Conservation (phyloP, 1,140 invertebrate genomes). For the Sarcophaga peregrina region DNA sequence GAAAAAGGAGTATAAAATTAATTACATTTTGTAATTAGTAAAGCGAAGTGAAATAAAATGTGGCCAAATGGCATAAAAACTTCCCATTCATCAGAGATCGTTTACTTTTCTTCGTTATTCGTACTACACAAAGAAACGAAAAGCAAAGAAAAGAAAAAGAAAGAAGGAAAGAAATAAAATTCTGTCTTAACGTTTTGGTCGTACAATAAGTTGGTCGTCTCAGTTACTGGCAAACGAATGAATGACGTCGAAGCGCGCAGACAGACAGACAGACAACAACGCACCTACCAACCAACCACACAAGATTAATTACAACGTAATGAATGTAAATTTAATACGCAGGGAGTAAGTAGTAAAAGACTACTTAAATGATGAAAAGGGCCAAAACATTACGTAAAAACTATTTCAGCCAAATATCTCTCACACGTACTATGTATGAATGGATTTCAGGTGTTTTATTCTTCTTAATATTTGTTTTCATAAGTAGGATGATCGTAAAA, state of each 20-base stretch:
- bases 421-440: too few relatives aligned
- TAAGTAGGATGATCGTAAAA: slow-evolving; percentile 16
- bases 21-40: slow-evolving; percentile 46
- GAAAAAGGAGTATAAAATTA: slow-evolving; percentile 40
- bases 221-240: neutral
- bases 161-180: neutral
- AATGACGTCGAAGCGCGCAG: neutral
- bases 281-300: neutral
- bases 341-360: slow-evolving; percentile 5
- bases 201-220: neutral
- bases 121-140: neutral
- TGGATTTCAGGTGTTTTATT: neutral
- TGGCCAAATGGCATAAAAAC: slow-evolving; percentile 29
- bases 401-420: too few relatives aligned
- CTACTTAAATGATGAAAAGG: too few relatives aligned
- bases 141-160: too few relatives aligned
- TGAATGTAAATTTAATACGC: slow-evolving; percentile 48
- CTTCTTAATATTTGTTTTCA: too few relatives aligned
- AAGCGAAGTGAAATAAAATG: slow-evolving; percentile 38
- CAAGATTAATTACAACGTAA: slow-evolving; percentile 45
- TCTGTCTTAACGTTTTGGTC: neutral
- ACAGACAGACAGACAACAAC: neutral
- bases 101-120: neutral
- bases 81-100: slow-evolving; percentile 29
- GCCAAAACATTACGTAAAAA: too few relatives aligned